phyloP scores from a whole-genome alignment of 2,113 vertebrate genomes.

The Haplotaxodon microlepis region DNA sequence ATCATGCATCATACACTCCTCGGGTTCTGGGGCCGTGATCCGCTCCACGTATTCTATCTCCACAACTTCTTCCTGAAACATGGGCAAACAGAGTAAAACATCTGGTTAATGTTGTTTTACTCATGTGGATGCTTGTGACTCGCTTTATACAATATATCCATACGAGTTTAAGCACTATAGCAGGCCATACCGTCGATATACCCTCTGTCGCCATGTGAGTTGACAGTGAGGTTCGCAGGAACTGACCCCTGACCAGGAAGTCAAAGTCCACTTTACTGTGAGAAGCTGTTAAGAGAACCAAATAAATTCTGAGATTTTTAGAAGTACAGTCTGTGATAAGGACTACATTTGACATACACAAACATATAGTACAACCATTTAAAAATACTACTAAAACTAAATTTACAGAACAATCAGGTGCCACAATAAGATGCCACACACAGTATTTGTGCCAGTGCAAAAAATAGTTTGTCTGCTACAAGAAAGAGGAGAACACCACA shows the following conservation, averaged over 20 bases:
- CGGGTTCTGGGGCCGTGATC: slow-evolving; percentile 88
- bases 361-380: not conserved
- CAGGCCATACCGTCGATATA: slow-evolving; percentile 82
- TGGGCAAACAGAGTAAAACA: not conserved
- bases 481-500: not conserved
- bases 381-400: not conserved
- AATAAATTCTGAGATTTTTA: not conserved
- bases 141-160: not conserved
- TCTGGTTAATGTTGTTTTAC: not conserved
- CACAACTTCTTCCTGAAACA: slow-evolving; percentile 91
- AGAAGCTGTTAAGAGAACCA: slow-evolving; percentile 65
- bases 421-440: not conserved
- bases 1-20: slow-evolving; percentile 94
- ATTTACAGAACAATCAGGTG: not conserved
- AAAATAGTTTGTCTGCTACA: not conserved
- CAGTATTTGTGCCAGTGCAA: not conserved
- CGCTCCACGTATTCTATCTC: slow-evolving; percentile 93
- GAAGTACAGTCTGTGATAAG: not conserved
- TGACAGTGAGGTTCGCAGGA: slow-evolving; percentile 81
- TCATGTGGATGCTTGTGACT: not conserved
- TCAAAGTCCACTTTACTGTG: slow-evolving; percentile 95
- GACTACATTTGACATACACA: not conserved
- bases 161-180: not conserved
- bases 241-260: slow-evolving; percentile 92
- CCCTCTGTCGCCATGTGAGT: slow-evolving; percentile 86